phyloP scores from a whole-genome alignment of 2,113 vertebrate species.

The Corythornis cristatus region DNA sequence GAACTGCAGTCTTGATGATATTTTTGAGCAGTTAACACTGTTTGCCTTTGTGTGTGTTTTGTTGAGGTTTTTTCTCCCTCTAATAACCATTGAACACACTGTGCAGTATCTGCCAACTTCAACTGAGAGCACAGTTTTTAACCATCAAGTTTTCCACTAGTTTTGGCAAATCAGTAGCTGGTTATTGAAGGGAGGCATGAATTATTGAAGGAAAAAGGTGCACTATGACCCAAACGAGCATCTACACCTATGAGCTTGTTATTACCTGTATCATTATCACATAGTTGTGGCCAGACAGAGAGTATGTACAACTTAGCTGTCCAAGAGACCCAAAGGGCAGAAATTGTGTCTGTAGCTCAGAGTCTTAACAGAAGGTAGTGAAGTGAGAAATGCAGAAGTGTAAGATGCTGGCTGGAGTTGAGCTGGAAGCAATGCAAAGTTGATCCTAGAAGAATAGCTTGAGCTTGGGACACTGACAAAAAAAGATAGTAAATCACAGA shows the following conservation, averaged over 20 bases:
- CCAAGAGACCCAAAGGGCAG: not conserved
- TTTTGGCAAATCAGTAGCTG: not conserved
- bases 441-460: not conserved
- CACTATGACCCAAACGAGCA: not conserved
- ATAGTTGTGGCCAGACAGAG: not conserved
- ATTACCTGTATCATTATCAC: not conserved
- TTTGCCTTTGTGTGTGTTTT: not conserved
- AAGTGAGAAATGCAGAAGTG: not conserved
- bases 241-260: not conserved
- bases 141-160: not conserved
- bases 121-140: not conserved
- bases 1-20: not conserved
- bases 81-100: not conserved
- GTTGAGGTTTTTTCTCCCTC: not conserved
- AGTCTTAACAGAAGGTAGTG: not conserved
- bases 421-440: not conserved
- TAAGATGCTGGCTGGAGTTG: not conserved
- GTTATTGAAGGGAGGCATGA: not conserved
- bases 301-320: not conserved
- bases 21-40: not conserved
- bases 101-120: not conserved
- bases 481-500: no score
- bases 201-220: not conserved
- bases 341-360: not conserved
- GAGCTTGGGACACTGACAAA: no score